Base-by-base conservation (phyloP, 2,888 invertebrate species). In the Loripinus fragilis region DNA sequence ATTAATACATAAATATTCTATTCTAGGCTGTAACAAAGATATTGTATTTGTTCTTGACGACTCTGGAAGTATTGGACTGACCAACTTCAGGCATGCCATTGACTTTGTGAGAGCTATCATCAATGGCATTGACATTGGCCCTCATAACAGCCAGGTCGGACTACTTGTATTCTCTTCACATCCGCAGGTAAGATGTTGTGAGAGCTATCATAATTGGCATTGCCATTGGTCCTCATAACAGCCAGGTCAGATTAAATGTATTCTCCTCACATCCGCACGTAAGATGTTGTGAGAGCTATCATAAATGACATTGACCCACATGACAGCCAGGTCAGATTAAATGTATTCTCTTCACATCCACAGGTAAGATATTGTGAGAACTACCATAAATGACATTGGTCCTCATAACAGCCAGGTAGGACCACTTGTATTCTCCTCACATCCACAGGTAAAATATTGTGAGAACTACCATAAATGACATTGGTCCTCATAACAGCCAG, bases 11-110 rank as follows among this genome's bases (percentile, higher is more conserved):
- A n/a, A n/a, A n/a, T n/a, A n/a, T n/a, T 41, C 41, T 41, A 10
- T 64, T 45, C 17, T 38, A 80, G 80, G 76, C 0, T 80, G 83
- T 69, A 38, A 66, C 25, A 38, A 76, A 28, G 83, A 83, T 55
- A 72, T 83, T 23, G 71, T 83, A 2, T 83, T 83, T 33, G 71
- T 83, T 0, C 25, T 83, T 28, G 83, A 83, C 41, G 83, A 83
- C 71, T 83, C 83, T 45, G 83, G 83, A 0, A 78, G 78, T 52
- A 80, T 83, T 1, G 83, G 83, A 2, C 10, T 15, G 20, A 28
- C 60, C 2, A 83, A 83, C 35, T 83, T 80, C 45, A 52, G 28
- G 23, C 73, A 76, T 20, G 42, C 78, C 0, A 33, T 78, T 2
- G 66, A 76, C n/a, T 83, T 83, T 38, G 68, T 74, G 2, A 28